Percentiles rank a stretch among this genome's conserved stretches.
Evolutionary conservation across 1,140 invertebrate genomes (phyloP).

Genomic region (Lepidostoma basale): DNA sequence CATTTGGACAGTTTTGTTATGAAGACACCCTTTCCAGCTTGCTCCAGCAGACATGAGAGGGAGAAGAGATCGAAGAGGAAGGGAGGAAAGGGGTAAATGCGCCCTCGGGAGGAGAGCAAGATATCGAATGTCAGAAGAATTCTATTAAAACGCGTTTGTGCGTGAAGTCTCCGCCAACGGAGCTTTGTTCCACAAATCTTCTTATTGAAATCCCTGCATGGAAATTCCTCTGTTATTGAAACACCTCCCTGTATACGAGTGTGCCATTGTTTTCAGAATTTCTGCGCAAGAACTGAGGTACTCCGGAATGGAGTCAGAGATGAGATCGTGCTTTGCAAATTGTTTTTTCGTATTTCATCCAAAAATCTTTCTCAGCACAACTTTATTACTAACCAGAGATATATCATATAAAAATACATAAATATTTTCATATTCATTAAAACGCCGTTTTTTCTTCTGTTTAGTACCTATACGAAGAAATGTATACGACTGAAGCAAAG

Average conservation of each 20-base stretch:
- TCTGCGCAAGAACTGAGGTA: background rate
- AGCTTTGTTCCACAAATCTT: constrained; percentile 24
- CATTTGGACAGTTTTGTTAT: too few species aligned
- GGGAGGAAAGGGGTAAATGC: too few species aligned
- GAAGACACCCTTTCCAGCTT: too few species aligned
- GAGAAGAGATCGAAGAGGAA: too few species aligned
- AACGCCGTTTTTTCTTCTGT: too few species aligned
- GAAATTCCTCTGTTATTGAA: constrained; percentile 32
- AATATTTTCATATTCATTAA: too few species aligned
- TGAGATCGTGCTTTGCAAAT: constrained; percentile 1
- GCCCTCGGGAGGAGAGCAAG: constrained; percentile 14
- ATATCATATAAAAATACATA: too few species aligned
- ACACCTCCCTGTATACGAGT: constrained; percentile 22
- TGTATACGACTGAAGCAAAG: too few species aligned
- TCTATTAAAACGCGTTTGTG: constrained; percentile 31
- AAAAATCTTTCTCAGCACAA: too few species aligned
- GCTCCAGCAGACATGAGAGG: too few species aligned
- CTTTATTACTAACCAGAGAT: too few species aligned
- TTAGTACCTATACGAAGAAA: too few species aligned
- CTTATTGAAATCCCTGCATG: constrained; percentile 33
- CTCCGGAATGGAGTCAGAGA: background rate
- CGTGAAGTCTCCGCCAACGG: constrained; percentile 11
- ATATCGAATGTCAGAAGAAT: constrained; percentile 34
- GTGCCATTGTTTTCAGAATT: constrained; percentile 15
- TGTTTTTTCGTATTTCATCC: constrained; percentile 2